These are phyloP conservation scores for Epinephelus cyanopodus DNA, from an alignment of 2,113 vertebrate genomes.

Conservation along the genomic window DNA sequence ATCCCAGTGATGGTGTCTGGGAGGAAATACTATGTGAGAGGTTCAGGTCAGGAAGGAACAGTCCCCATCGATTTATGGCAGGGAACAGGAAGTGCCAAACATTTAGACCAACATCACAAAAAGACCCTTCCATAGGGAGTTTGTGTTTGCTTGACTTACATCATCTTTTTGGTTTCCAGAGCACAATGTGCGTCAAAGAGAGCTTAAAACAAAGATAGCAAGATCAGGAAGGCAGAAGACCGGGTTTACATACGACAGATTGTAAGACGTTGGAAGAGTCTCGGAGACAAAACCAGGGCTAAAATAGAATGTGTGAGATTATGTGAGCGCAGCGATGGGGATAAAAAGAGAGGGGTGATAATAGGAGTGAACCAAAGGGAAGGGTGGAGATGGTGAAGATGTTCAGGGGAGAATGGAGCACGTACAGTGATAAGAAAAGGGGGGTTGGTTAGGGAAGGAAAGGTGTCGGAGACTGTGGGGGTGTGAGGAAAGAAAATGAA, in stretches of 20 bases:
- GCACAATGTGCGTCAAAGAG: not conserved
- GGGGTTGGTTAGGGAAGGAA: not conserved
- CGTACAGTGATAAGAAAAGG: not conserved
- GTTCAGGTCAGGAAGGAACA: not conserved
- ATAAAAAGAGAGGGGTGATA: not conserved
- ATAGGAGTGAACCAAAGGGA: not conserved
- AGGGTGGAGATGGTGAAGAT: slow-evolving; percentile 9
- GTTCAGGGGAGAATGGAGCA: not conserved
- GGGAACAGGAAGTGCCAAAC: not conserved
- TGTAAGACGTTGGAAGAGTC: not conserved
- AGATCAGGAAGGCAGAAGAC: not conserved
- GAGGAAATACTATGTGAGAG: not conserved
- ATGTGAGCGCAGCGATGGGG: not conserved
- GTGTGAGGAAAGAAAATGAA: slow-evolving; percentile 47
- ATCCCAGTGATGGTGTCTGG: not conserved
- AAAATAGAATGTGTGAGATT: slow-evolving; percentile 19
- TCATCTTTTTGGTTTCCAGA: not conserved
- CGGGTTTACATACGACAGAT: not conserved
- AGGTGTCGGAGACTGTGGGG: slow-evolving; percentile 19
- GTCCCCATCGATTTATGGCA: not conserved
- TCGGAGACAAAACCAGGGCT: not conserved
- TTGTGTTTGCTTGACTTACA: not conserved
- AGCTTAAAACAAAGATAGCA: not conserved
- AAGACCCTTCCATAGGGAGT: not conserved
- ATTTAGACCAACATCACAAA: too few species aligned